Percentiles rank a stretch among this genome's conserved stretches.
These are phyloP conservation scores for Escarpia spicata DNA, from an alignment of 2,888 invertebrate genomes.

Conservation along the genomic window DNA sequence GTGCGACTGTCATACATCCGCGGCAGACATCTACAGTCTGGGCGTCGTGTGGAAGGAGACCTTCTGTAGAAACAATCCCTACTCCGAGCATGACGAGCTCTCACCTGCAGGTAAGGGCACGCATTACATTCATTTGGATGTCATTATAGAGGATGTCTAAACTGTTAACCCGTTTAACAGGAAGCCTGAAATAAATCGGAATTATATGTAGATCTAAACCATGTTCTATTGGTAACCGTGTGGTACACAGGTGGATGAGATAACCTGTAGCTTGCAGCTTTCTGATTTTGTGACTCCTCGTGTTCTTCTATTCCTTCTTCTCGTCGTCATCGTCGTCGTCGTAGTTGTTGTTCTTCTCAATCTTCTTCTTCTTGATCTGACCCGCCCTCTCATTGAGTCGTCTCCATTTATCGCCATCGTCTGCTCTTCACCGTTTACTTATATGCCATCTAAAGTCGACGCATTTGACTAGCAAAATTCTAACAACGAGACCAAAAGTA, in stretches of 20 bases:
- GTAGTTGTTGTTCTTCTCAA: too few species aligned
- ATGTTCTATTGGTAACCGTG: neutral
- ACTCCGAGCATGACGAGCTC: conserved; percentile 37
- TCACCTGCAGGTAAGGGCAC: conserved; percentile 23
- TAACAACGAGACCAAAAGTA: neutral
- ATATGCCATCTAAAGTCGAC: too few species aligned
- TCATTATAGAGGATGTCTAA: neutral
- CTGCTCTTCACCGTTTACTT: too few species aligned
- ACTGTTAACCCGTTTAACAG: neutral
- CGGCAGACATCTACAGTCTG: conserved; percentile 51
- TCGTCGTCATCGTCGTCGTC: too few species aligned
- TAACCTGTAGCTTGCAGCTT: neutral
- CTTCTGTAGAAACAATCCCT: conserved; percentile 51
- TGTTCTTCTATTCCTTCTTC: too few species aligned
- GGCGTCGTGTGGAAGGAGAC: conserved; percentile 54
- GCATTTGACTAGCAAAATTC: neutral
- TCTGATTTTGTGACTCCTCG: too few species aligned
- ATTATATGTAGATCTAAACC: neutral
- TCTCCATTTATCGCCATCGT: too few species aligned
- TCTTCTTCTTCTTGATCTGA: too few species aligned
- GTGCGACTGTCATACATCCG: conserved; percentile 35
- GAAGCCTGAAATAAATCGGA: neutral
- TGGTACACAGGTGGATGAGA: neutral
- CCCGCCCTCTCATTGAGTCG: too few species aligned
- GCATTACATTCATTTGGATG: neutral